Conservation (phyloP, 2,888 invertebrate genomes). For the Rosalia funebris region DNA sequence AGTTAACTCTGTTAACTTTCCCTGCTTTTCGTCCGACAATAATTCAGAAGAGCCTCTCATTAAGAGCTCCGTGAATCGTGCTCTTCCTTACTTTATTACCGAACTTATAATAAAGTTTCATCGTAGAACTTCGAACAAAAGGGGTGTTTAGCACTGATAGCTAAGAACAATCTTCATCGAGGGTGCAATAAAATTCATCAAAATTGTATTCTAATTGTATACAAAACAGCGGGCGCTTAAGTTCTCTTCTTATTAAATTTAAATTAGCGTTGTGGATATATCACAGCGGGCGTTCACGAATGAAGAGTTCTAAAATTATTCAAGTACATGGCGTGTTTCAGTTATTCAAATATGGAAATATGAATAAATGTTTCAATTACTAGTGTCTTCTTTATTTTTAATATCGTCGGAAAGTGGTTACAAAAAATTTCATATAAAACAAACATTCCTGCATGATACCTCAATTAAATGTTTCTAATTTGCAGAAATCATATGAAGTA, state of each 20-base stretch:
- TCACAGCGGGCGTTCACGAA: too few relatives aligned
- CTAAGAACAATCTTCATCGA: conserved; percentile 22
- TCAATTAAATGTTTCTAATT: too few relatives aligned
- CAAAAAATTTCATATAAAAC: too few relatives aligned
- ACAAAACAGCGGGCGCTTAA: conserved; percentile 9
- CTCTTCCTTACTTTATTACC: conserved; percentile 38
- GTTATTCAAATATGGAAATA: too few relatives aligned
- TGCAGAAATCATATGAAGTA: too few relatives aligned
- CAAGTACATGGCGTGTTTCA: too few relatives aligned
- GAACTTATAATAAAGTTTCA: conserved; percentile 43
- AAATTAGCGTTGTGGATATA: neutral
- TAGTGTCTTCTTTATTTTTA: too few relatives aligned
- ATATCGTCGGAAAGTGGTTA: too few relatives aligned
- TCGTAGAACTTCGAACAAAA: conserved; percentile 39
- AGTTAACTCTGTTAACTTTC: conserved; percentile 50
- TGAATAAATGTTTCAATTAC: too few relatives aligned
- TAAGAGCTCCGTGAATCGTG: conserved; percentile 40
- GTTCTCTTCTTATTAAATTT: neutral
- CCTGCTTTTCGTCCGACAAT: conserved; percentile 44
- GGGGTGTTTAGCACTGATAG: conserved; percentile 34
- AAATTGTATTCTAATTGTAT: conserved; percentile 22
- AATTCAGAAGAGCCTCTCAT: conserved; percentile 49
- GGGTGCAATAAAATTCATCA: conserved; percentile 27
- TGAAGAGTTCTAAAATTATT: too few relatives aligned
- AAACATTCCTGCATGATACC: too few relatives aligned